Evolutionary conservation across 2,797 vertebrate genomes (phyloP), one percentile per base, ranked within the genome.

Genomic region (Enteromius fasciolatus): DNA sequence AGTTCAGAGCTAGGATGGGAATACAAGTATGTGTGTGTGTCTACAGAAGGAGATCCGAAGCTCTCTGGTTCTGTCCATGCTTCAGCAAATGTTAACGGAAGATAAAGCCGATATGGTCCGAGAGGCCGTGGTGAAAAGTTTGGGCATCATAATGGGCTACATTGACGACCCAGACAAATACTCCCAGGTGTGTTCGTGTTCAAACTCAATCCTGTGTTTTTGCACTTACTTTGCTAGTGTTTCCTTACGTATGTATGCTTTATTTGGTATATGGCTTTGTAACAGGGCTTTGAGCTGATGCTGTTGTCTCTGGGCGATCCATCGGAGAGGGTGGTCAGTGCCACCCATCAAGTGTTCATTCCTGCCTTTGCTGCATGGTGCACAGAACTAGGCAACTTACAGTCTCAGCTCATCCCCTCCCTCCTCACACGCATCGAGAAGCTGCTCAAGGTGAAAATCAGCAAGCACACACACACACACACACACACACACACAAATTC

Each of bases 151-250:
- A 88, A 98, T 99, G 98, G 97, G 95, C 79, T 99, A 98, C 88
- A 99, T 99, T 69, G 97, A 99, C 86, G 98, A 99, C 90, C 92
- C 97, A 86, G 97, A 99, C 92, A 99, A 99, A 89, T 98, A 99
- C 78, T 95, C 96, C 83, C 97, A 98, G 96, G 98, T 99, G 10
- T 63, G 77, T 82, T 41, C 69, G 31, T 80, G 17, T 67, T 70
- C 10, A n/a, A 28, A 41, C 15, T 31, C 31, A 44, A 39, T 82
- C 14, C 14, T 9, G n/a, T 61, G n/a, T 74, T 57, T 87, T 10
- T 48, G 12, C 87, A 95, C 94, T 44, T 36, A 48, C 31, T 61
- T 66, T 69, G 54, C 31, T 7, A 20, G 64, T 78, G 39, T n/a
- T 72, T 39, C 46, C 64, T 41, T 41, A 20, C 31, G 15, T 31